Percentiles rank a stretch among this genome's conserved stretches.
These are phyloP conservation scores for Phyllopteryx taeniolatus DNA, from an alignment of 2,113 vertebrate genomes.

Conservation along the genomic window DNA sequence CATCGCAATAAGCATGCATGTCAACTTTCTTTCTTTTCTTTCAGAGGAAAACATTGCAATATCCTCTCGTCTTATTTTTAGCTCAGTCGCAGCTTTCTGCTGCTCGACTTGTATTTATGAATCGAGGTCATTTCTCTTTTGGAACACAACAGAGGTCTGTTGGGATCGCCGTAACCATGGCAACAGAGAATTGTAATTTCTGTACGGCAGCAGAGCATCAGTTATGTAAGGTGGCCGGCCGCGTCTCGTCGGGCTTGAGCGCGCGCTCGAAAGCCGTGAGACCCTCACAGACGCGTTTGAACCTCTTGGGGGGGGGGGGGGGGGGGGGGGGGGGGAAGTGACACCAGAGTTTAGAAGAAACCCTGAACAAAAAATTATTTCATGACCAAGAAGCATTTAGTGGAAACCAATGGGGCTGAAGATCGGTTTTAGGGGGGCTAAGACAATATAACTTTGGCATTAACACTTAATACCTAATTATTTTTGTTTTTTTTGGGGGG, in stretches of 20 bases:
- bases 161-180: slow-evolving; percentile 63
- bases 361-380: too few species aligned
- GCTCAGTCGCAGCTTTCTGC: slow-evolving; percentile 14
- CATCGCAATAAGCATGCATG: background rate
- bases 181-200: slow-evolving; percentile 65
- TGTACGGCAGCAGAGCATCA: slow-evolving; percentile 38
- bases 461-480: too few species aligned
- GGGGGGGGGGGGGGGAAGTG: too few species aligned
- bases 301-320: too few species aligned
- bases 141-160: slow-evolving; percentile 38
- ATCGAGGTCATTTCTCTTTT: slow-evolving; percentile 52
- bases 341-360: too few species aligned
- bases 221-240: slow-evolving; percentile 51
- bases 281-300: background rate
- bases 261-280: slow-evolving; percentile 25
- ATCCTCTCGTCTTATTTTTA: background rate
- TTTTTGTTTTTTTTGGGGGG: too few species aligned
- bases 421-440: too few species aligned
- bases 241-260: slow-evolving; percentile 43
- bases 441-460: too few species aligned
- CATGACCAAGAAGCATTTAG: too few species aligned
- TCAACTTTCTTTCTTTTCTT: background rate
- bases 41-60: background rate
- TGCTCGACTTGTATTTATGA: slow-evolving; percentile 38
- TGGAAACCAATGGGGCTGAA: too few species aligned